Percentiles rank a stretch among this genome's conserved stretches.
Conservation (phyloP, 2,113 vertebrate species). For the Channa maculata region DNA sequence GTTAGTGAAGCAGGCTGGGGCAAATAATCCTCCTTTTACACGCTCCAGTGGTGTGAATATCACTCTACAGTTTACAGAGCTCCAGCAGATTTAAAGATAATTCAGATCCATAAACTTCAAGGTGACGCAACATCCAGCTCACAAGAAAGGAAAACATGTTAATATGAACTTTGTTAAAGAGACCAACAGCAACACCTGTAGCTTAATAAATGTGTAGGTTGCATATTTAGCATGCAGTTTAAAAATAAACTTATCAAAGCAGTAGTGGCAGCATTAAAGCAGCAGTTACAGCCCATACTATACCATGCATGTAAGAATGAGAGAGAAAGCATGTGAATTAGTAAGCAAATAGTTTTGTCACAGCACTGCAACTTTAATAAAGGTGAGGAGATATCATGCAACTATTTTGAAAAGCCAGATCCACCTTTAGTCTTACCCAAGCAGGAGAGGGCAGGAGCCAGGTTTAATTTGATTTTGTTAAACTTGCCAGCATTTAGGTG, state of each 20-base stretch:
- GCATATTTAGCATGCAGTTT: conserved; percentile 55
- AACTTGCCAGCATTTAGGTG: conserved; percentile 92
- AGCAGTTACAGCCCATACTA: conserved; percentile 47
- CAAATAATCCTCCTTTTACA: conserved; percentile 5
- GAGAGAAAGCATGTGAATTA: conserved; percentile 8
- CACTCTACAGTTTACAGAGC: conserved; percentile 10
- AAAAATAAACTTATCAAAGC: not conserved
- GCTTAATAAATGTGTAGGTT: not conserved
- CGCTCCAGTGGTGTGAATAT: too few species aligned
- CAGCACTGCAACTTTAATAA: conserved; percentile 38
- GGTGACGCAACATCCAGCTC: not conserved
- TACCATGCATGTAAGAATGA: conserved; percentile 60
- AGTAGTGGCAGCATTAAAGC: conserved; percentile 20
- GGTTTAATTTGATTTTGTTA: conserved; percentile 86
- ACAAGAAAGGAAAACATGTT: not conserved
- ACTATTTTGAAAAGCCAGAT: conserved; percentile 30
- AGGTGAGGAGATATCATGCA: conserved; percentile 58
- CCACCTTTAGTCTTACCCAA: conserved; percentile 89
- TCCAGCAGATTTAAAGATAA: not conserved
- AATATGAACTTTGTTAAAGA: not conserved
- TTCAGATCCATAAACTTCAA: not conserved
- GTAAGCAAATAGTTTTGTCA: conserved; percentile 12
- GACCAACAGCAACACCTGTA: not conserved
- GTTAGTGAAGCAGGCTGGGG: conserved; percentile 84
- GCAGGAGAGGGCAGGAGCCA: conserved; percentile 93